A percentile compares a stretch with the other conserved stretches of the same genome.
These are phyloP conservation scores for Melinopterus prodromus DNA, from an alignment of 2,888 invertebrate genomes.

Conservation along the genomic window DNA sequence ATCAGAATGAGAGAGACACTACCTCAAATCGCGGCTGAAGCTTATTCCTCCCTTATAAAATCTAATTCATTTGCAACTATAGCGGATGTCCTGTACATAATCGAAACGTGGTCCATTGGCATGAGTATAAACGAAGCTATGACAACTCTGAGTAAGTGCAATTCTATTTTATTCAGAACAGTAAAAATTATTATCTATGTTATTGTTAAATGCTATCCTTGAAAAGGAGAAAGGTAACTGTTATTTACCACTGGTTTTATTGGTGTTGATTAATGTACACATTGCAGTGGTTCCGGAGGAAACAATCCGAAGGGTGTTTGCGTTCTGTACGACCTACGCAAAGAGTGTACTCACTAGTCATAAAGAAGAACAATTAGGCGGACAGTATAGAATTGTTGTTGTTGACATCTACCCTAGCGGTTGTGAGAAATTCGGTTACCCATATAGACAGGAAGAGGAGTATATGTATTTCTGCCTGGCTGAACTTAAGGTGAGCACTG, in stretches of 20 bases:
- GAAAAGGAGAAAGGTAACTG: conserved; percentile 11
- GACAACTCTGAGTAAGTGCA: conserved; percentile 64
- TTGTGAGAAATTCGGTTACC: conserved; percentile 62
- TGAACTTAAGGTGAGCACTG: conserved; percentile 65
- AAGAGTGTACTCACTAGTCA: conserved; percentile 61
- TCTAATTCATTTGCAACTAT: neutral
- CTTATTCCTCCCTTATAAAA: neutral
- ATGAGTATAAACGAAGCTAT: conserved; percentile 64
- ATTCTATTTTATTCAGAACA: neutral
- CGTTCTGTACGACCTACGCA: conserved; percentile 45
- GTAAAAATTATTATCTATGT: neutral
- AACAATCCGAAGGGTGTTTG: conserved; percentile 8
- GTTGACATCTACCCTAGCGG: conserved; percentile 71
- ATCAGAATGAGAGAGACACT: neutral
- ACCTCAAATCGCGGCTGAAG: neutral
- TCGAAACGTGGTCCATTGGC: conserved; percentile 70
- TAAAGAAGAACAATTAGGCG: conserved; percentile 65
- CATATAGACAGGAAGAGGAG: conserved; percentile 62
- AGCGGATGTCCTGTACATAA: neutral
- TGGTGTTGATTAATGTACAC: conserved; percentile 5
- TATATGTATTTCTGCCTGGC: conserved; percentile 70
- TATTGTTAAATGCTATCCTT: conserved; percentile 25
- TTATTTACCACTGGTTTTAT: conserved; percentile 15
- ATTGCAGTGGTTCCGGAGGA: neutral
- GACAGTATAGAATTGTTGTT: conserved; percentile 68